phyloP scores from a whole-genome alignment of 2,113 vertebrate species.

The Onychostruthus taczanowskii region DNA sequence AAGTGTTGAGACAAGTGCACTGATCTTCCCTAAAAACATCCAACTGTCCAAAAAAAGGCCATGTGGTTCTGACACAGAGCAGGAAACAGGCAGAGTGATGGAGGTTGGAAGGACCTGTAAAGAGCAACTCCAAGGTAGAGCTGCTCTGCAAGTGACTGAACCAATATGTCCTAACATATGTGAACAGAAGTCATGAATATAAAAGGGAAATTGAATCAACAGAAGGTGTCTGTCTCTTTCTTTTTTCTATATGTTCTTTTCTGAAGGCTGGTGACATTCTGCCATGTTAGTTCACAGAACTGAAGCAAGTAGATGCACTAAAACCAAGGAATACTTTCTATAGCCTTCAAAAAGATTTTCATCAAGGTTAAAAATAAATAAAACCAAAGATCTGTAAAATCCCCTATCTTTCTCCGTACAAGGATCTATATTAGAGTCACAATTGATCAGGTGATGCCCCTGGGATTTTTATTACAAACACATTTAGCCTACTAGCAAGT shows the following conservation, averaged over 20 bases:
- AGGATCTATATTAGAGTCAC: neutral
- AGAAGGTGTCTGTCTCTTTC: neutral
- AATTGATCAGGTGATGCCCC: neutral
- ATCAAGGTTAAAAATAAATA: neutral
- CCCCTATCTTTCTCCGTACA: neutral
- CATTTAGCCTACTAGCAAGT: neutral
- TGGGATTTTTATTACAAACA: neutral
- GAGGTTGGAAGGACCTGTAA: neutral
- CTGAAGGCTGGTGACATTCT: neutral
- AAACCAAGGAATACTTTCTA: neutral
- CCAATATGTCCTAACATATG: neutral
- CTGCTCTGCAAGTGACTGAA: neutral
- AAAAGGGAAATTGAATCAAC: neutral
- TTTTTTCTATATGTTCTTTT: neutral
- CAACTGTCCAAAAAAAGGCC: neutral
- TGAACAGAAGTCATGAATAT: neutral
- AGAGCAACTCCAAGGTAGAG: neutral
- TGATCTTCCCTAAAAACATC: neutral
- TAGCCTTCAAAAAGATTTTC: neutral
- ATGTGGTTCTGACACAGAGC: fast-evolving
- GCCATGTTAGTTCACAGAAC: neutral
- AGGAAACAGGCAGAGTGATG: fast-evolving
- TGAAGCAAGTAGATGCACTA: neutral
- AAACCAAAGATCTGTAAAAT: neutral
- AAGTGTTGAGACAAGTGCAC: fast-evolving